These are phyloP conservation scores for Ips nitidus DNA, from an alignment of 1,140 invertebrate species.

Conservation along the genomic window DNA sequence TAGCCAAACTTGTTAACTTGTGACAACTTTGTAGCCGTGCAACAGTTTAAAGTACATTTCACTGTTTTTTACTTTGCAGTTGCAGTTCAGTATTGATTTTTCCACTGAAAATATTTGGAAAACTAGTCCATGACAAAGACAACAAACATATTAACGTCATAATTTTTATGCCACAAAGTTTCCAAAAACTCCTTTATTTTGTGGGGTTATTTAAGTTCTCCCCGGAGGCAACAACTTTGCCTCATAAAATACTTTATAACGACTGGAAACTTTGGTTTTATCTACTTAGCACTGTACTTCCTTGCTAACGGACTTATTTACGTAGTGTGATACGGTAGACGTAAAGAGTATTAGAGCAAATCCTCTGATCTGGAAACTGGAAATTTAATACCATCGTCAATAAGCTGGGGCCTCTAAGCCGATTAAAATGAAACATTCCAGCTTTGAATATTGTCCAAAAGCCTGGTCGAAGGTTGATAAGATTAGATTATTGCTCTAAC, in stretches of 20 bases:
- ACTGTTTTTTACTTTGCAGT: neutral
- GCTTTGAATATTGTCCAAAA: no score
- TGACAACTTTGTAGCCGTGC: conserved; percentile 20
- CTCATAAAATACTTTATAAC: conserved; percentile 3
- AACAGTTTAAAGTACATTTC: conserved; percentile 14
- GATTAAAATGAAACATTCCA: no score
- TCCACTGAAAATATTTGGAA: no score
- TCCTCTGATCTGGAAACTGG: neutral
- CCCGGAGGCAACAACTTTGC: neutral
- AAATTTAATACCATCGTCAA: neutral
- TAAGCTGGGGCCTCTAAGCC: no score
- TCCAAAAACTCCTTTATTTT: neutral
- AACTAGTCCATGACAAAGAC: no score
- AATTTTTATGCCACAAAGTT: neutral
- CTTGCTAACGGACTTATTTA: neutral
- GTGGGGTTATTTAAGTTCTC: conserved; percentile 1
- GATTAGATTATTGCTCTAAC: no score
- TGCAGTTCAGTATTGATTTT: no score
- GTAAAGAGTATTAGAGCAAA: neutral
- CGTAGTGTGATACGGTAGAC: neutral
- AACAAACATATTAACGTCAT: neutral
- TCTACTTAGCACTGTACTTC: neutral
- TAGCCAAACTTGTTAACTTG: conserved; percentile 20
- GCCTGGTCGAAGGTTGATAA: no score
- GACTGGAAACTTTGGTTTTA: conserved; percentile 3